Conservation (phyloP, 2,797 vertebrate genomes). For the Rhadinocentrus ornatus region DNA sequence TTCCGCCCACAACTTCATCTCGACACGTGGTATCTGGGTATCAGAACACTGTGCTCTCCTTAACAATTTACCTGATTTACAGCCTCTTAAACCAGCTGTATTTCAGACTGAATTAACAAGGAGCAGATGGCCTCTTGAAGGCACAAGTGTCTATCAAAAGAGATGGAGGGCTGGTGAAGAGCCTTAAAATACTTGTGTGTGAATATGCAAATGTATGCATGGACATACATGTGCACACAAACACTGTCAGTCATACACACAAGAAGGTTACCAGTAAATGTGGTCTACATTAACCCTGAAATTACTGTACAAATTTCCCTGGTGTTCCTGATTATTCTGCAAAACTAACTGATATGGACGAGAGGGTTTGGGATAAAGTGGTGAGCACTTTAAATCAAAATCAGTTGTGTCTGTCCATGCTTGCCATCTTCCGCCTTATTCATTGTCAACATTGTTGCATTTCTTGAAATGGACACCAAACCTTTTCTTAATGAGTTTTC, state of each 20-base stretch:
- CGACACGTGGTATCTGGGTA: constrained; percentile 37
- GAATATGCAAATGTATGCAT: constrained; percentile 56
- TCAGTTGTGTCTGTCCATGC: too few relatives aligned
- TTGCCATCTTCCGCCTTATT: too few relatives aligned
- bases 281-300: background rate
- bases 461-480: too few relatives aligned
- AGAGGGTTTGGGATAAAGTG: background rate
- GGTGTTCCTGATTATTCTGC: background rate
- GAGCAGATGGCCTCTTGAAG: constrained; percentile 69
- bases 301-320: background rate
- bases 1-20: constrained; percentile 11
- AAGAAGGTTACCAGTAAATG: background rate
- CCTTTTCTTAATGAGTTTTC: too few relatives aligned
- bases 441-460: too few relatives aligned
- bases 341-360: background rate
- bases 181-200: constrained; percentile 17
- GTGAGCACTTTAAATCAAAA: background rate
- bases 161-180: constrained; percentile 34
- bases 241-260: background rate
- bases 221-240: constrained; percentile 25
- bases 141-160: constrained; percentile 59
- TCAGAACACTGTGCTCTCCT: constrained; percentile 46
- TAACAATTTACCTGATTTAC: constrained; percentile 58
- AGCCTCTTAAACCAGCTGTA: constrained; percentile 45
- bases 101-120: constrained; percentile 54